phyloP scores from a whole-genome alignment of 2,797 vertebrate genomes.

The Tadarida brasiliensis region DNA sequence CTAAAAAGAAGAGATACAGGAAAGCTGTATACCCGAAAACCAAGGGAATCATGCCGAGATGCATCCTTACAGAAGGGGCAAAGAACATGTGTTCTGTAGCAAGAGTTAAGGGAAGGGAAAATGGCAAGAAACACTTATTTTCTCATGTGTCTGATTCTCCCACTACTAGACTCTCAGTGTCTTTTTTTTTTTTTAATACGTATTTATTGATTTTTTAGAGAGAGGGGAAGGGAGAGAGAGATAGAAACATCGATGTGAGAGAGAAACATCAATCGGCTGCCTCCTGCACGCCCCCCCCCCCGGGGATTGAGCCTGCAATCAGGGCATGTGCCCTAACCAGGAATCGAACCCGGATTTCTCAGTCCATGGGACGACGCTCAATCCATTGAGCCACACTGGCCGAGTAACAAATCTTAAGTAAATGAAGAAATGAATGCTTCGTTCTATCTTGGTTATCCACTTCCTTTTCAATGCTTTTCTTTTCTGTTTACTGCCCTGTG shows the following conservation, averaged over 20 bases:
- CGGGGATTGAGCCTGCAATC: no score
- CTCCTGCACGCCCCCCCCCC: no score
- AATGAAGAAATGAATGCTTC: background rate
- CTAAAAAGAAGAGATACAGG: background rate
- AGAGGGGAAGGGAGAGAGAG: no score
- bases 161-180: background rate
- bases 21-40: background rate
- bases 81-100: background rate
- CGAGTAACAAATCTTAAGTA: background rate
- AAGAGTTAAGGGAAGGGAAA: background rate
- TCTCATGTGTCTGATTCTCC: accelerated
- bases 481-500: background rate
- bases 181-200: no score
- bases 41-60: background rate
- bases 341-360: no score
- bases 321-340: no score
- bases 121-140: background rate
- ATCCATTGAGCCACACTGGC: no score
- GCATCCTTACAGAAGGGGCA: background rate
- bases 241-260: no score
- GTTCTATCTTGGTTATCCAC: background rate
- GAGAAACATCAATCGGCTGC: no score
- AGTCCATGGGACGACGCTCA: no score
- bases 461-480: background rate
- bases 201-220: no score